Percentiles rank a stretch among this genome's conserved stretches.
Conservation (phyloP, 2,113 vertebrate genomes). For the Merops nubicus region DNA sequence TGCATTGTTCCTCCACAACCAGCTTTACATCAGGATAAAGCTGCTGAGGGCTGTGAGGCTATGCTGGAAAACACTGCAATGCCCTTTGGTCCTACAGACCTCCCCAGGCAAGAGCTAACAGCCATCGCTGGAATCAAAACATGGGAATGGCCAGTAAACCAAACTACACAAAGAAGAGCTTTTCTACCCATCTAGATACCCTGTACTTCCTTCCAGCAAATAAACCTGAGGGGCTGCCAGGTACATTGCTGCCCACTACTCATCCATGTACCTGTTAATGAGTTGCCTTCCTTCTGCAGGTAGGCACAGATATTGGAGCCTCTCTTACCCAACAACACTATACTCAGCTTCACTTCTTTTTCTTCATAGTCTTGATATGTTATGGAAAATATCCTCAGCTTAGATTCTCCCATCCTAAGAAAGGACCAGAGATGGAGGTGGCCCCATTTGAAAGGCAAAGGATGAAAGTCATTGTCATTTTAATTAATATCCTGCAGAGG, state of each 20-base stretch:
- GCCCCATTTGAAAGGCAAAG: slow-evolving; percentile 41
- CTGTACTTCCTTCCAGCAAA: background rate
- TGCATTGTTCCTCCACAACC: background rate
- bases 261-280: background rate
- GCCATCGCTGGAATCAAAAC: background rate
- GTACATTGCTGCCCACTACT: background rate
- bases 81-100: accelerated
- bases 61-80: background rate
- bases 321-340: background rate
- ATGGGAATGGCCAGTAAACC: background rate
- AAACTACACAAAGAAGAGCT: background rate
- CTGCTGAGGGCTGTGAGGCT: background rate
- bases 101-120: background rate
- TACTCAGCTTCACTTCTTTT: background rate
- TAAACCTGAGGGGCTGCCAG: background rate
- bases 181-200: background rate
- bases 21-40: background rate
- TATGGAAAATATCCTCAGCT: background rate
- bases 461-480: slow-evolving; percentile 37
- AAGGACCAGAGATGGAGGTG: slow-evolving; percentile 11
- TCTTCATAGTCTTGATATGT: background rate
- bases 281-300: background rate
- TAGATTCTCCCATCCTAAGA: background rate
- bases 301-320: background rate
- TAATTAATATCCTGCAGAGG: slow-evolving; percentile 57